These are phyloP conservation scores for Poecile montanus DNA, from an alignment of 2,797 vertebrate species.

Conservation along the genomic window DNA sequence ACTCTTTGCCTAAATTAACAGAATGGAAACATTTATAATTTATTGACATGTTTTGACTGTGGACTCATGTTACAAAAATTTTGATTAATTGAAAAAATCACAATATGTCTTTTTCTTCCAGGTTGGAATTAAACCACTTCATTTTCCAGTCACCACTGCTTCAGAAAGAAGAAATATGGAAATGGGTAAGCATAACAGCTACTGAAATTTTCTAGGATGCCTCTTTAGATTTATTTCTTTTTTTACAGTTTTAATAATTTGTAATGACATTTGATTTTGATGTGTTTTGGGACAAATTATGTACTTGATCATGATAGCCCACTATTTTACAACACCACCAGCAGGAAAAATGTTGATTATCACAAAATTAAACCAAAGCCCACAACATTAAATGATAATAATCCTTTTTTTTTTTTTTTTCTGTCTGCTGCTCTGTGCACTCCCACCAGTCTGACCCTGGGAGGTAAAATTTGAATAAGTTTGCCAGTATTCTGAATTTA, in stretches of 20 bases:
- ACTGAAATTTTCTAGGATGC: not conserved
- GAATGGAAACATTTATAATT: not conserved
- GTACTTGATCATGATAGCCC: not conserved
- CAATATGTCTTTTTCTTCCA: not conserved
- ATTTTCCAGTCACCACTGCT: not conserved
- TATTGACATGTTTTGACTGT: not conserved
- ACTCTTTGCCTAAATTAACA: conserved; percentile 12
- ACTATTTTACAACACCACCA: not conserved
- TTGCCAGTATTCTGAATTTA: not conserved
- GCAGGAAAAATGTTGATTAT: not conserved
- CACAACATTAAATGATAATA: not conserved
- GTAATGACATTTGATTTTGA: not conserved
- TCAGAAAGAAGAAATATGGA: not conserved
- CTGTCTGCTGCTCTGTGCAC: not conserved
- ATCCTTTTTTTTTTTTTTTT: not conserved
- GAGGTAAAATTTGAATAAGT: not conserved
- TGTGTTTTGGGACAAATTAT: not conserved
- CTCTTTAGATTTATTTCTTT: not conserved
- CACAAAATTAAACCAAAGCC: not conserved
- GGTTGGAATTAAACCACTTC: not conserved
- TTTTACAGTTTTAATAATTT: not conserved
- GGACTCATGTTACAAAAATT: not conserved
- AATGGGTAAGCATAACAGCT: not conserved
- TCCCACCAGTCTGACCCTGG: not conserved
- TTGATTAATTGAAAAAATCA: not conserved